These are phyloP conservation scores for Calameuta idolon DNA, from an alignment of 2,888 invertebrate species.

Conservation along the genomic window DNA sequence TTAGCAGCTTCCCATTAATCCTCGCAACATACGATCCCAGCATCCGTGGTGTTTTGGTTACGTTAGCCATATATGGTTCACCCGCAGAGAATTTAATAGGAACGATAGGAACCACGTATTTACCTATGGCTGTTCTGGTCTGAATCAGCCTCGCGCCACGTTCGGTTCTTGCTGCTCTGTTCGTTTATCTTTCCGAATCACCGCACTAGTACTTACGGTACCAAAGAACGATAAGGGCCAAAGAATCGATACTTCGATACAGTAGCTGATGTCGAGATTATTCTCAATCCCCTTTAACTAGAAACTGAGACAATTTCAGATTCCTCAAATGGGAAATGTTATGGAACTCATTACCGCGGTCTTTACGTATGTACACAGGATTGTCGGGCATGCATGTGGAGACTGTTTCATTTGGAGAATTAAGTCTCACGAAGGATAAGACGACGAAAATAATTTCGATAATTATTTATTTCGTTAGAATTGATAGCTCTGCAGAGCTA, in stretches of 20 bases:
- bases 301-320: conserved; percentile 31
- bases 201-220: conserved; percentile 47
- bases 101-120: conserved; percentile 51
- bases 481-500: neutral
- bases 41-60: conserved; percentile 54
- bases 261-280: conserved; percentile 42
- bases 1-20: conserved; percentile 49
- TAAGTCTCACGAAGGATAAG: conserved; percentile 23
- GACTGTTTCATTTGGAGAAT: conserved; percentile 32
- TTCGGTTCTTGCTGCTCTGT: conserved; percentile 38
- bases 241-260: conserved; percentile 49
- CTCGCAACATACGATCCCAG: conserved; percentile 48
- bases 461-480: conserved; percentile 21
- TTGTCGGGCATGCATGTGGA: conserved; percentile 48
- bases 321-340: conserved; percentile 39
- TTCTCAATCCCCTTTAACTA: conserved; percentile 24
- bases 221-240: conserved; percentile 40
- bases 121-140: conserved; percentile 47
- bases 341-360: conserved; percentile 42
- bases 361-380: conserved; percentile 49
- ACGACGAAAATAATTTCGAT: conserved; percentile 25
- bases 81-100: conserved; percentile 53
- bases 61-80: conserved; percentile 49
- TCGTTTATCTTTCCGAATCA: conserved; percentile 52
- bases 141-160: conserved; percentile 45